A percentile compares a stretch with the other conserved stretches of the same genome.
These are phyloP conservation scores for Acrocephalus arundinaceus DNA, from an alignment of 2,113 vertebrate species.

Conservation along the genomic window DNA sequence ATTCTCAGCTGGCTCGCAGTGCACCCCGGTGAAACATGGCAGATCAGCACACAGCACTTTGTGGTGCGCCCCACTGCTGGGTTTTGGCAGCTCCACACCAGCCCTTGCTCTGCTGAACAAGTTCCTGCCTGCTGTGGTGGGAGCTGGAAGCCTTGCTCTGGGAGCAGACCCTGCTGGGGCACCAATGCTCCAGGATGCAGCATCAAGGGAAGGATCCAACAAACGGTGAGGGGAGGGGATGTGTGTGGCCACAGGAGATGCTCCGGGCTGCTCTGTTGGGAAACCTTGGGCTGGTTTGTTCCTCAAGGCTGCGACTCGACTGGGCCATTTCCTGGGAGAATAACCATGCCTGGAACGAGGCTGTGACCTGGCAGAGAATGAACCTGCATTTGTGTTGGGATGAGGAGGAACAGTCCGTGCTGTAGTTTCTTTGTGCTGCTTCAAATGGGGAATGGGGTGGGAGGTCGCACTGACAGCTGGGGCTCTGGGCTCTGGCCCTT, in stretches of 20 bases:
- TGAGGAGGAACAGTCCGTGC: neutral
- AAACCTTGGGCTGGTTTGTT: slow-evolving; percentile 18
- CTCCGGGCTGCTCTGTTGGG: slow-evolving; percentile 12
- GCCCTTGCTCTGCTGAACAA: neutral
- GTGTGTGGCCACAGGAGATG: neutral
- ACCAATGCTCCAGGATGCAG: neutral
- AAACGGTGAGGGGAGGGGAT: neutral
- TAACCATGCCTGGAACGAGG: fast-evolving
- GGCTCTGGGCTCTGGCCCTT: neutral
- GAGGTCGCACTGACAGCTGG: neutral
- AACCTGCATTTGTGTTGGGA: neutral
- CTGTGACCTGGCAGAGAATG: neutral
- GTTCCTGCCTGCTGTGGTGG: neutral
- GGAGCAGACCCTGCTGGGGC: neutral
- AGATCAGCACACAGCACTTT: neutral
- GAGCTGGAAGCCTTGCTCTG: neutral
- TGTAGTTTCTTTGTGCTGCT: neutral
- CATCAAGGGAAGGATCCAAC: slow-evolving; percentile 22
- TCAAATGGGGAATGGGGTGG: neutral
- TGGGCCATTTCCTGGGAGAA: neutral
- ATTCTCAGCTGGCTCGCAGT: slow-evolving; percentile 4
- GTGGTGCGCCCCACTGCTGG: neutral
- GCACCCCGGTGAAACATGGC: slow-evolving; percentile 70
- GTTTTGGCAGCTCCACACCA: neutral
- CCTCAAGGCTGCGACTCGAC: neutral